phyloP scores from a whole-genome alignment of 2,797 vertebrate genomes.

The Melanogrammus aeglefinus region DNA sequence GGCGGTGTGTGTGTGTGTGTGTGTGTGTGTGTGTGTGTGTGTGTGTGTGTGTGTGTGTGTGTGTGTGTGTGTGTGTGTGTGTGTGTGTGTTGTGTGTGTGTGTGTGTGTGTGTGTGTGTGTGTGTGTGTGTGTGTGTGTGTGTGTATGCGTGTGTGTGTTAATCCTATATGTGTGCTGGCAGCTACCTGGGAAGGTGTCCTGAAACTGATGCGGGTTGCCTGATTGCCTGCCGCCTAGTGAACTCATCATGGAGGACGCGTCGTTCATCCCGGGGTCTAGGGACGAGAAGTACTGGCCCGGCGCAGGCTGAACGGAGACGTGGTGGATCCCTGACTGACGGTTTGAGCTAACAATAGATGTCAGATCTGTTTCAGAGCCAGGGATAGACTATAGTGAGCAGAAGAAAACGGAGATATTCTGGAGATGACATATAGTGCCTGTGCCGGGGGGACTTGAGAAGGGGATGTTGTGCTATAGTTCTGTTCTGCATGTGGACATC shows the following conservation, averaged over 20 bases:
- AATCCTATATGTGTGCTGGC: conserved; percentile 11
- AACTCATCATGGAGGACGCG: conserved; percentile 87
- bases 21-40: background rate
- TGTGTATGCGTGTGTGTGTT: background rate
- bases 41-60: background rate
- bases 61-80: background rate
- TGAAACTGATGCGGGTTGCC: conserved; percentile 96
- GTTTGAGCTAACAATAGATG: conserved; percentile 88
- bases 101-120: background rate
- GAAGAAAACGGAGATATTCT: conserved; percentile 28
- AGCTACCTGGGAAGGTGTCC: conserved; percentile 97
- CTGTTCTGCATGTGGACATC: background rate
- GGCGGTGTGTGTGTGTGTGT: background rate
- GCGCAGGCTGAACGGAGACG: conserved; percentile 82
- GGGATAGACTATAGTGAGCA: conserved; percentile 59
- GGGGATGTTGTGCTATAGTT: conserved; percentile 5
- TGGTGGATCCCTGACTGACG: conserved; percentile 90
- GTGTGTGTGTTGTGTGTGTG: background rate
- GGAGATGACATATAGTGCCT: conserved; percentile 33
- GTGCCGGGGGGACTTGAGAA: background rate
- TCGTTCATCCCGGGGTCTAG: conserved; percentile 92
- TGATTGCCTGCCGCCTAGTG: conserved; percentile 88
- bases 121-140: background rate
- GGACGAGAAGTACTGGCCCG: conserved; percentile 93
- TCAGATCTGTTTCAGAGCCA: conserved; percentile 88